phyloP scores from a whole-genome alignment of 2,888 invertebrate genomes.

The Adelognathus sp. region DNA sequence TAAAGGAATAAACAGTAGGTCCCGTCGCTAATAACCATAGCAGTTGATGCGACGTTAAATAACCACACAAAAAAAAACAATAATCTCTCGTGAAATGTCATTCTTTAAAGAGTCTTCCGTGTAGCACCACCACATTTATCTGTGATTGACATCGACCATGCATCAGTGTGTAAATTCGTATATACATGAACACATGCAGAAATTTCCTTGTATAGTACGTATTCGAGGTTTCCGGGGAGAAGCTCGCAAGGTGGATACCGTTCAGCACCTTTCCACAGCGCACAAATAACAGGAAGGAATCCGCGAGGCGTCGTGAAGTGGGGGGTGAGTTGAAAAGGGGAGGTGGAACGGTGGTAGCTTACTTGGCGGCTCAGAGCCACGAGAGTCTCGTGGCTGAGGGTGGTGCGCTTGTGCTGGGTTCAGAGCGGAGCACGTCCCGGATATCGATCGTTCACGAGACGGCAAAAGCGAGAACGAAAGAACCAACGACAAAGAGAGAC shows the following conservation, averaged over 20 bases:
- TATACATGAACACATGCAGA: background rate
- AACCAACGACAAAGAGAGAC: constrained; percentile 32
- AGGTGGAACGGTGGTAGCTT: constrained; percentile 29
- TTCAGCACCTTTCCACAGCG: constrained; percentile 52
- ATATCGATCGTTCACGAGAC: constrained; percentile 53
- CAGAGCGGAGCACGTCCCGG: constrained; percentile 44
- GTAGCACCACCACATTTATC: no score
- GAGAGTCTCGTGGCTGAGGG: constrained; percentile 5
- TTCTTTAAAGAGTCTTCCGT: no score
- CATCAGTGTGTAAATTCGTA: background rate
- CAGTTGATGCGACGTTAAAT: no score
- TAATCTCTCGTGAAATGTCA: no score
- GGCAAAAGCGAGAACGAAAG: constrained; percentile 39
- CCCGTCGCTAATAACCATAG: no score
- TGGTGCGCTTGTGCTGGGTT: background rate
- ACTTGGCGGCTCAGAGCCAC: constrained; percentile 35
- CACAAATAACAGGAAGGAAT: constrained; percentile 60
- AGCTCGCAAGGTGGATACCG: constrained; percentile 50
- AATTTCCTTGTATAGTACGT: background rate
- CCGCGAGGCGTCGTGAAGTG: constrained; percentile 53
- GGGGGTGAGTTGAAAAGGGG: constrained; percentile 45
- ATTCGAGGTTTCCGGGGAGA: constrained; percentile 5
- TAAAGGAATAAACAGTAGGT: no score
- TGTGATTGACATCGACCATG: background rate
- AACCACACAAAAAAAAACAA: no score